Percentiles rank a stretch among this genome's conserved stretches.
Evolutionary conservation across 2,888 invertebrate species (phyloP).

Genomic region (Mimumesa dahlbomi): DNA sequence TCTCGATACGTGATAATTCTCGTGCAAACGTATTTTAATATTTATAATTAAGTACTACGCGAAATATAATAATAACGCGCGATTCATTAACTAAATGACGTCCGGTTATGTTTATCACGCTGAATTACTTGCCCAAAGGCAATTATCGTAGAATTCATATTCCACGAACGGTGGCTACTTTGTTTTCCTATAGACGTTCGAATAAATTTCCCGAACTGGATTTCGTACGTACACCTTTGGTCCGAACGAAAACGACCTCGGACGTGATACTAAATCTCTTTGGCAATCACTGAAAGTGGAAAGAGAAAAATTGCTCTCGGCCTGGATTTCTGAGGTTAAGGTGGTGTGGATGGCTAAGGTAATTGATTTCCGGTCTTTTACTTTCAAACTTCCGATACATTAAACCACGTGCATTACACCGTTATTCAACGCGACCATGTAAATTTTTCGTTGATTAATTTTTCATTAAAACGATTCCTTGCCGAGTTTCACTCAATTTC

Average conservation of each 20-base stretch:
- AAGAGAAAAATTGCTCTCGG: constrained; percentile 65
- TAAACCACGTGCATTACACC: constrained; percentile 6
- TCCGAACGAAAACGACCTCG: constrained; percentile 58
- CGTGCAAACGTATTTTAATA: no score
- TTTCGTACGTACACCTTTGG: constrained; percentile 55
- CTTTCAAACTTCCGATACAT: constrained; percentile 35
- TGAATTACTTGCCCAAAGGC: no score
- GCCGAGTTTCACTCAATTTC: no score
- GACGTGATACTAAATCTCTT: constrained; percentile 71
- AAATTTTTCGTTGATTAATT: constrained; percentile 2
- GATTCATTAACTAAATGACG: no score
- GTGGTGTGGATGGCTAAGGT: constrained; percentile 37
- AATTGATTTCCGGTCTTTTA: constrained; percentile 57
- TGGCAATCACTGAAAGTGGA: constrained; percentile 75
- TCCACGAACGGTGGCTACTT: constrained; percentile 18
- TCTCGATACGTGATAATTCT: no score
- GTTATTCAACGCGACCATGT: not conserved
- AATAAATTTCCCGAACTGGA: constrained; percentile 59
- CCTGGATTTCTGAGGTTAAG: constrained; percentile 61
- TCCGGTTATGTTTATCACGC: no score
- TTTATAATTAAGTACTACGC: no score
- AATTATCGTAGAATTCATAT: constrained; percentile 20
- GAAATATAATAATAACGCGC: no score
- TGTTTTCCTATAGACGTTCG: constrained; percentile 40
- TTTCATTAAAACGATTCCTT: not conserved